A percentile compares a stretch with the other conserved stretches of the same genome.
Evolutionary conservation across 1,140 invertebrate species (phyloP).

Genomic region (Pantala flavescens): DNA sequence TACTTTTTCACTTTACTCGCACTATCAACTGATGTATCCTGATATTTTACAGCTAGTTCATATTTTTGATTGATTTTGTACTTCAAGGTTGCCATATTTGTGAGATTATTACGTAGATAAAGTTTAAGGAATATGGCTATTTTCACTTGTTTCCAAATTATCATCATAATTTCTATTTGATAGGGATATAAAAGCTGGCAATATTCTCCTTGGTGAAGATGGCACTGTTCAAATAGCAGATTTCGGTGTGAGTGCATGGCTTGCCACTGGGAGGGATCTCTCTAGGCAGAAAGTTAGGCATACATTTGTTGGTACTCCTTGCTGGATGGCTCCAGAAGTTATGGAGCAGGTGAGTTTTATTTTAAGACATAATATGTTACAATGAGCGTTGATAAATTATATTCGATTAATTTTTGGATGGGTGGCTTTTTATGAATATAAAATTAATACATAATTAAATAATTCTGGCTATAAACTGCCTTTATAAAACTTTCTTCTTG

Average conservation of each 20-base stretch:
- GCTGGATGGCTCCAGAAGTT: constrained; percentile 99
- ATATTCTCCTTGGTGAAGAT: constrained; percentile 94
- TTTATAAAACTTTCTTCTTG: no score
- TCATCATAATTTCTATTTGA: constrained; percentile 24
- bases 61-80: no score
- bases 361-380: no score
- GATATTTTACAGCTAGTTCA: no score
- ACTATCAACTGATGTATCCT: no score
- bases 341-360: constrained; percentile 80
- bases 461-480: no score
- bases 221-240: constrained; percentile 97
- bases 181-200: constrained; percentile 96
- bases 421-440: background rate
- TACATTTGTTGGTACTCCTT: constrained; percentile 95
- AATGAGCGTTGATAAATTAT: constrained; percentile 12
- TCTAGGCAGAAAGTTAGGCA: constrained; percentile 91
- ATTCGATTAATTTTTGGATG: constrained; percentile 22
- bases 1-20: no score
- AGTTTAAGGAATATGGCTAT: no score
- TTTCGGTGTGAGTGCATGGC: constrained; percentile 87
- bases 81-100: no score
- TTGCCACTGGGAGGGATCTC: constrained; percentile 80
- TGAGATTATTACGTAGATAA: no score
- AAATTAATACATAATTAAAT: no score
- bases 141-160: no score